Percentiles rank a stretch among this genome's conserved stretches.
These are phyloP conservation scores for Cisticola juncidis DNA, from an alignment of 2,113 vertebrate species.

Conservation along the genomic window DNA sequence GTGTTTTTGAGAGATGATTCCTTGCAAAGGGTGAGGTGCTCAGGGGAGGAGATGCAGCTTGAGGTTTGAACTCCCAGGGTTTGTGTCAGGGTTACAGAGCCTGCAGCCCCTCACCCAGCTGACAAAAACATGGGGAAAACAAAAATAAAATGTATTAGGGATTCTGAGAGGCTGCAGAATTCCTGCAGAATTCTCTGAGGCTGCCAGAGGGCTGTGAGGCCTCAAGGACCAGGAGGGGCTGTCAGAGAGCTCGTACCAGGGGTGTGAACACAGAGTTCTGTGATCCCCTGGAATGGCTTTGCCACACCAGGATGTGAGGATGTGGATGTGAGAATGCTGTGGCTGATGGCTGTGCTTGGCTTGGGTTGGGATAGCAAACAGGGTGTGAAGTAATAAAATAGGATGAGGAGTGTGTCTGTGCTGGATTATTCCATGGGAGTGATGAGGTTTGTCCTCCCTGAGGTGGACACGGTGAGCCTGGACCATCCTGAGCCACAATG, in stretches of 20 bases:
- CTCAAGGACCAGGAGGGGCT: fast-evolving
- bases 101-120: neutral
- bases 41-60: fast-evolving
- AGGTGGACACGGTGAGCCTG: neutral
- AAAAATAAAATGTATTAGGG: fast-evolving
- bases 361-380: neutral
- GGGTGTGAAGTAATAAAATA: neutral
- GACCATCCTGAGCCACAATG: fast-evolving
- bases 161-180: neutral
- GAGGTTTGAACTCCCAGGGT: neutral
- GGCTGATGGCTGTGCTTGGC: neutral
- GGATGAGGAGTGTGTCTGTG: neutral
- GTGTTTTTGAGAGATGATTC: neutral
- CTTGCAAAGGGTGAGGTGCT: neutral
- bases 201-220: neutral
- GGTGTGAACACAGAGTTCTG: neutral
- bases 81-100: neutral
- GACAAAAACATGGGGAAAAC: neutral
- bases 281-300: fast-evolving
- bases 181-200: neutral
- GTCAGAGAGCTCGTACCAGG: fast-evolving
- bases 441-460: neutral
- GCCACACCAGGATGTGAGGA: fast-evolving
- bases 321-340: neutral
- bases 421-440: fast-evolving